Conservation (phyloP, 1,140 invertebrate species). For the Nomia melanderi region DNA sequence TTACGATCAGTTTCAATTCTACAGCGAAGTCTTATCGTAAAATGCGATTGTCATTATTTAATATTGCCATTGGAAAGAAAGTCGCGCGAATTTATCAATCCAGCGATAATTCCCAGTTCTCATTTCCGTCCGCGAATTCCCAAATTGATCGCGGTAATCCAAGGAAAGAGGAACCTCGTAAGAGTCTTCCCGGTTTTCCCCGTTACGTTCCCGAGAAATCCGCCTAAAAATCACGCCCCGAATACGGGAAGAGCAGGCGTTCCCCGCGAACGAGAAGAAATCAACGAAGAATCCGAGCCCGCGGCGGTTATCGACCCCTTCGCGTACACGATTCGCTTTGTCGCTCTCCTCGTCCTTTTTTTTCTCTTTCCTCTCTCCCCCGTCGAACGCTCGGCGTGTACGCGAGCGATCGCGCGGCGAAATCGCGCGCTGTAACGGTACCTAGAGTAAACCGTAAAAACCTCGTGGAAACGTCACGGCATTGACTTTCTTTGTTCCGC, state of each 20-base stretch:
- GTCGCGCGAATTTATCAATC: too few species aligned
- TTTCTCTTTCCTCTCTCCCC: too few species aligned
- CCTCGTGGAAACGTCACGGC: constrained; percentile 55
- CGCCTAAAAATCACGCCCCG: neutral
- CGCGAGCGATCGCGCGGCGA: constrained; percentile 46
- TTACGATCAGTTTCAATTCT: too few species aligned
- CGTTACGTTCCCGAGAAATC: too few species aligned
- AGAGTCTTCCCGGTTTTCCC: too few species aligned
- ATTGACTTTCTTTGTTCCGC: constrained; percentile 64
- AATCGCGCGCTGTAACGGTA: constrained; percentile 64
- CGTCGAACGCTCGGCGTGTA: constrained; percentile 15
- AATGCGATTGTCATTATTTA: too few species aligned
- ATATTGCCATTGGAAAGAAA: too few species aligned
- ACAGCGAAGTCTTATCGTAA: too few species aligned
- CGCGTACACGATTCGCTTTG: constrained; percentile 51
- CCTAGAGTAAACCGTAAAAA: constrained; percentile 68
- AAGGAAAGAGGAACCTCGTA: too few species aligned
- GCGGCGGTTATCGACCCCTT: constrained; percentile 53
- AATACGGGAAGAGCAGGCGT: neutral
- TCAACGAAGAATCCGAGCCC: constrained; percentile 53
- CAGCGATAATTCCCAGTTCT: too few species aligned
- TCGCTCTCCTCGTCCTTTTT: constrained; percentile 62
- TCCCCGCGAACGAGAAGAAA: neutral
- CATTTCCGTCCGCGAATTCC: too few species aligned
- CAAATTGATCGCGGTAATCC: too few species aligned